Base-by-base conservation (phyloP, 2,888 invertebrate genomes). In the Hypsopygia costalis region DNA sequence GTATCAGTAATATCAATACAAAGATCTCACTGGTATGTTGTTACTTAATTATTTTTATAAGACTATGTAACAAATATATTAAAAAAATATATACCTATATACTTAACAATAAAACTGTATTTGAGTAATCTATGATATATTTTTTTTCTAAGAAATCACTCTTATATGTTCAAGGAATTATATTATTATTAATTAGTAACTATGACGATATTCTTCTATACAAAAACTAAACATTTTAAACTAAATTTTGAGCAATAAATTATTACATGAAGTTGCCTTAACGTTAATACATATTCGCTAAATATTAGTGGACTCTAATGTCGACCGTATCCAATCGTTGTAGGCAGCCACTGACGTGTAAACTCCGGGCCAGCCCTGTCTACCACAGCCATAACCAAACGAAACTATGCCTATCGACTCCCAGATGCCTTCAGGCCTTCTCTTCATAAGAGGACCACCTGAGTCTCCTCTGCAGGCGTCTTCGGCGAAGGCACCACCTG, bases 401-500 rank as follows among this genome's bases (percentile, higher is more conserved):
- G 93, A 94, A 0, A 94, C 93, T 1, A 94, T 78, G 0, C 92
- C 94, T 2, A 92, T 83, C 0, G 88, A 60, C 38, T 91, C 90
- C 91, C 92, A 92, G 0, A 86, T 68, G 0, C 88, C 88, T 0
- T 88, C 76, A 0, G 81, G 71, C 20, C 78, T 80, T 34, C 58
- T 76, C 50, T 71, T 82, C 94, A 95, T 94, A 3, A 95, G 74
- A 0, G 95, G 94, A 2, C 94, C 94, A 0, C 95, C 95, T 0
- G 94, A 94, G 55, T 95, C 95, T 0, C 95, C 95, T 9, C 73
- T 89, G 58, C 95, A 95, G 0, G 94, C 92, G 59, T 95, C 95
- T 56, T 92, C 90, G 2, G 91, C 90, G 40, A 81, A 89, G 27
- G 88, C 86, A 0, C 95, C 93, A 1, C 95, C 95, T 6, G 94